Evolutionary conservation across 2,113 vertebrate genomes (phyloP), one percentile per base, ranked within the genome.

Genomic region (Channa argus): DNA sequence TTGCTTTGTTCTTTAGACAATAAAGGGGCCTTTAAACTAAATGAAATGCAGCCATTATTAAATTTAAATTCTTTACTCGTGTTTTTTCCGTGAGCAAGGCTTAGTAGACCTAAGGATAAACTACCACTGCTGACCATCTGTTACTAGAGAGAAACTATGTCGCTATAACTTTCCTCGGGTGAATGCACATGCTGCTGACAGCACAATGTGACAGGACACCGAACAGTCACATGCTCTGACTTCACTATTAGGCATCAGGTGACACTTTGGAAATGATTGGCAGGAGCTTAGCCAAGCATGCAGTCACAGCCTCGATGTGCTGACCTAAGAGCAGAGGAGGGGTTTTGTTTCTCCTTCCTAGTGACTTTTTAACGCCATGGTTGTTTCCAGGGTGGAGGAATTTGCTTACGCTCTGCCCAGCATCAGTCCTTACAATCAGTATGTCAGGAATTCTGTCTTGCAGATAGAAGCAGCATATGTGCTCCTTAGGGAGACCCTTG

Each of bases 401-500:
- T 84, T 61, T 62, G 51, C 59, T 54, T n/a, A 64, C 0, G 0
- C 15, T 58, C 84, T 71, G 71, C 56, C 54, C 47, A 81, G 47
- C 53, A 65, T 85, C 82, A 70, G 51, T 54, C 24, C 38, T 56
- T 36, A n/a, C 63, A 45, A 50, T 58, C 65, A 73, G 74, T 71
- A 75, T 65, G 66, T 71, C 33, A 73, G 74, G 87, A 83, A 83
- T 87, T 44, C 47, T 12, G 56, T 74, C 71, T 77, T 73, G 56
- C 43, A 39, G 82, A 89, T 87, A 77, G 61, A 63, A 39, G 44
- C 80, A 80, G 78, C 61, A 53, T 41, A 46, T 10, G 12, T 12
- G 1, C 64, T 67, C 51, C 50, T 71, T 46, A 74, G 49, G 66
- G 75, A 60, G 66, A 79, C 52, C 45, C 69, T 82, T 67, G 68